Evolutionary conservation across 2,797 vertebrate species (phyloP).

Genomic region (Gallirallus australis): DNA sequence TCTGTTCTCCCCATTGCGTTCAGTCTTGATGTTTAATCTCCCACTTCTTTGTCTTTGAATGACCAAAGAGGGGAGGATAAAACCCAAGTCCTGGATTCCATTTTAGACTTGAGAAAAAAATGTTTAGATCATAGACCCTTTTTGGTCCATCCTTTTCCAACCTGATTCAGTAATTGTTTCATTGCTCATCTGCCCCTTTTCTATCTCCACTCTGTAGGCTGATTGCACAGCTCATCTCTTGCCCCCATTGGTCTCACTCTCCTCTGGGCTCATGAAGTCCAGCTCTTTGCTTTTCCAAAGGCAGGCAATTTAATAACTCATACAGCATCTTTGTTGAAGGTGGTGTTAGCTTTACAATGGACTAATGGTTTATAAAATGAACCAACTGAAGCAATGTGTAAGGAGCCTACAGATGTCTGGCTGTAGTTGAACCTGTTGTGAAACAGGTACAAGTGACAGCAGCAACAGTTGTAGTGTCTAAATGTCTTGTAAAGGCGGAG

Average conservation of each 20-base stretch:
- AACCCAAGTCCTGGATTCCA: not conserved
- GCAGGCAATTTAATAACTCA: not conserved
- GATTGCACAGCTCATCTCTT: not conserved
- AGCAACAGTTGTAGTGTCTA: not conserved
- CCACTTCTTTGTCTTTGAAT: not conserved
- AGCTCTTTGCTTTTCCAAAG: not conserved
- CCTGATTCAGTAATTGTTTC: fast-evolving
- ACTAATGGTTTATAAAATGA: not conserved
- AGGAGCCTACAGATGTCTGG: not conserved
- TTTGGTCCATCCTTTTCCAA: not conserved
- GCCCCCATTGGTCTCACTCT: fast-evolving
- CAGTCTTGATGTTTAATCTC: fast-evolving
- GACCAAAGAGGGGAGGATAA: not conserved
- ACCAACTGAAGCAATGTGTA: fast-evolving
- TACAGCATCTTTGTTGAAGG: not conserved
- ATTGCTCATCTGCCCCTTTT: fast-evolving
- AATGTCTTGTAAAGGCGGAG: not conserved
- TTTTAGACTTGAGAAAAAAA: not conserved
- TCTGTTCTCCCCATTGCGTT: fast-evolving
- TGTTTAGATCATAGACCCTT: not conserved
- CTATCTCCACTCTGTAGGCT: not conserved
- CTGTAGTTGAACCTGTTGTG: not conserved
- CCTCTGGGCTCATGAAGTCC: not conserved
- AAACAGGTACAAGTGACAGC: not conserved
- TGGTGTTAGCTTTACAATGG: not conserved